phyloP scores from a whole-genome alignment of 2,888 invertebrate species.

The Acrocera orbiculus region DNA sequence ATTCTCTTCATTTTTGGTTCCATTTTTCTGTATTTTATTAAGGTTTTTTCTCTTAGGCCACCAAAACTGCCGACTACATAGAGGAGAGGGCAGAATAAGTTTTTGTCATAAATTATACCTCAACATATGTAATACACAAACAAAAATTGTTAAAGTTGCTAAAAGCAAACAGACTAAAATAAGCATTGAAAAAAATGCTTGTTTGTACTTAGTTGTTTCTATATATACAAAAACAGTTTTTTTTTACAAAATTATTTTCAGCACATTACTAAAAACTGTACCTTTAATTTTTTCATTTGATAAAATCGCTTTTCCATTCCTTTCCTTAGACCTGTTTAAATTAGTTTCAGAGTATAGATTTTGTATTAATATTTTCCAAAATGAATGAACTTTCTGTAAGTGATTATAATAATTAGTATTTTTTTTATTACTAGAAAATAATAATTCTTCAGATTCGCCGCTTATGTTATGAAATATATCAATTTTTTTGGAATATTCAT shows the following conservation, averaged over 20 bases:
- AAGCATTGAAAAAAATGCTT: slow-evolving; percentile 30
- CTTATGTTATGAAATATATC: too few relatives aligned
- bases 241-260: too few relatives aligned
- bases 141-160: too few relatives aligned
- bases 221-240: not conserved
- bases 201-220: slow-evolving; percentile 27
- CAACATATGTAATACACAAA: too few relatives aligned
- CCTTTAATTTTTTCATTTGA: slow-evolving; percentile 5
- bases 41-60: not conserved
- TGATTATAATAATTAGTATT: slow-evolving; percentile 23
- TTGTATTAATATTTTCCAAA: slow-evolving; percentile 27
- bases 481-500: too few relatives aligned
- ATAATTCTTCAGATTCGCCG: too few relatives aligned
- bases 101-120: slow-evolving; percentile 28
- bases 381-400: slow-evolving; percentile 23
- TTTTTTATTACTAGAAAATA: slow-evolving; percentile 19
- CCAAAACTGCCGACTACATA: slow-evolving; percentile 10
- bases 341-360: slow-evolving; percentile 9
- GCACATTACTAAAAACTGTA: too few relatives aligned
- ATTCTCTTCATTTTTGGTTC: slow-evolving; percentile 2
- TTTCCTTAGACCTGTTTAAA: slow-evolving; percentile 8
- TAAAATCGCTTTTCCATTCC: slow-evolving; percentile 11
- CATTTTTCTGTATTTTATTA: not conserved
- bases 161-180: slow-evolving; percentile 23
- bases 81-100: slow-evolving; percentile 26